These are phyloP conservation scores for Podilymbus podiceps DNA, from an alignment of 2,113 vertebrate species.

Conservation along the genomic window DNA sequence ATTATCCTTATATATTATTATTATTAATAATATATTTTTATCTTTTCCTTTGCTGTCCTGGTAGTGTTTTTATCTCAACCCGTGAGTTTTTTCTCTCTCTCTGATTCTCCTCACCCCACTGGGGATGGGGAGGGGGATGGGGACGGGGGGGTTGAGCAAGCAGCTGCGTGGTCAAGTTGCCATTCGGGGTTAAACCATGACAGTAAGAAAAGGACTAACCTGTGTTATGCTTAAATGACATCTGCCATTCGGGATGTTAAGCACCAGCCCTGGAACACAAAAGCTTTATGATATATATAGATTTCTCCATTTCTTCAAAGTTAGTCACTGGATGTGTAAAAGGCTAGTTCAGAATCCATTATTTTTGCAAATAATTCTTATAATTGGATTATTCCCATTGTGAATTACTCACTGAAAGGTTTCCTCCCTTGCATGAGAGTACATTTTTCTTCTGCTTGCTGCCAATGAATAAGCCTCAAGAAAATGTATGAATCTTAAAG, in stretches of 20 bases:
- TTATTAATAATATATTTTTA: no score
- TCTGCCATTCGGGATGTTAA: neutral
- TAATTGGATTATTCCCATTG: conserved; percentile 26
- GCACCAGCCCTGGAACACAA: neutral
- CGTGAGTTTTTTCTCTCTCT: no score
- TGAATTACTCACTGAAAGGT: conserved; percentile 27
- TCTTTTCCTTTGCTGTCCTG: no score
- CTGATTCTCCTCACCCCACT: no score
- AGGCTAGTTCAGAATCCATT: conserved; percentile 3
- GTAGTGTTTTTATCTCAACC: no score
- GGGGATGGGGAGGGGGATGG: no score
- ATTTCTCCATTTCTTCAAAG: conserved; percentile 8
- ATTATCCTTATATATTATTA: no score
- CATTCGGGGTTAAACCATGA: no score
- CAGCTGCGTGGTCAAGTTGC: no score
- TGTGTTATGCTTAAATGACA: neutral
- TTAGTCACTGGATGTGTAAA: conserved; percentile 5
- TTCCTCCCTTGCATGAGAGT: conserved; percentile 4
- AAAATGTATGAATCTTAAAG: neutral
- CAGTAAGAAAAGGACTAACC: neutral
- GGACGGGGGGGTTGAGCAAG: no score
- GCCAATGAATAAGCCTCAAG: neutral
- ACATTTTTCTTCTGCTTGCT: neutral
- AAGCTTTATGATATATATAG: neutral
- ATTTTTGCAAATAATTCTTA: conserved; percentile 21